Base-by-base conservation (phyloP, 2,113 vertebrate genomes). In the Myotis davidii region DNA sequence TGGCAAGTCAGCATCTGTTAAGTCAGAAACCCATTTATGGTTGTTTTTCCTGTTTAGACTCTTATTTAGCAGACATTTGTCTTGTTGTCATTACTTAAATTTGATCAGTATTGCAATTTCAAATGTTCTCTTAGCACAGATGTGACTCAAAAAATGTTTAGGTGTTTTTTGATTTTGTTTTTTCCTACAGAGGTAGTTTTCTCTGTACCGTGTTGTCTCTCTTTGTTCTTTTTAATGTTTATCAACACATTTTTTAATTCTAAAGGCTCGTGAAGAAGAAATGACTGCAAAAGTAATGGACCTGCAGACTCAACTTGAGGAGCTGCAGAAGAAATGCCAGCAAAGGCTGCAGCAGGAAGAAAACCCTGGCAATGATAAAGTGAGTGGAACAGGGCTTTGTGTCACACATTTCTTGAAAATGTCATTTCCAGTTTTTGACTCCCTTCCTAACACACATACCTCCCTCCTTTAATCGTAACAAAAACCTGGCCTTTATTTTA, bases 181-280 rank as follows among this genome's bases (percentile, higher is more conserved):
- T 61, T 61, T 61, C 8, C 25, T 32, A 6, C n/a, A 65, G 27
- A 65, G 16, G 3, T 78, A 50, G 48, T 79, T 91, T 94, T n/a
- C 9, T 85, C 8, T 74, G 0, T 8, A 21, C 42, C 0, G 0
- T 89, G 21, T 82, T 91, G 4, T 18, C 1, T 64, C 20, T 93
- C 20, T 70, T 0, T 14, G n/a, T 65, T 90, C 32, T 82, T 92
- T 81, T 87, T 84, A 59, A 29, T 21, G 2, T 70, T 73, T 61
- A 37, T 21, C 93, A 74, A 89, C 69, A 56, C 25, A 2, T 52
- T 59, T n/a, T 96, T n/a, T 59, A 92, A 27, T 96, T 93, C 85
- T 97, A 67, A 98, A 99, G 99, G 98, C 97, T 97, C 99, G 99
- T 96, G 99, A 99, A 97, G 99, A 99, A 85, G 99, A 99, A 98